Conservation (phyloP, 2,888 invertebrate species). For the Andrena minutula region DNA sequence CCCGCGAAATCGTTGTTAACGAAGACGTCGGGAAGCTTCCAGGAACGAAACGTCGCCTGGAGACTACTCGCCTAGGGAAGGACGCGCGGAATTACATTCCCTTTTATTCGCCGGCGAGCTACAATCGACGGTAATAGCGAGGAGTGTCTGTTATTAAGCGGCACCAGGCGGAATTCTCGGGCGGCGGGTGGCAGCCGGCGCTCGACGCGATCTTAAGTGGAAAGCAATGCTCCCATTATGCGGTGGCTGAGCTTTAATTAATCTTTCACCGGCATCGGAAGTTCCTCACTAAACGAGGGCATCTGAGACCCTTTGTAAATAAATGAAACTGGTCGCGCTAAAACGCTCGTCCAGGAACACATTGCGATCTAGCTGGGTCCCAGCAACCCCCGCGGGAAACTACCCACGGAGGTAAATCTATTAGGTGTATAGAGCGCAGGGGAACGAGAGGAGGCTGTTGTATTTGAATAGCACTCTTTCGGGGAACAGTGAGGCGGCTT, state of each 20-base stretch:
- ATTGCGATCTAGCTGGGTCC: background rate
- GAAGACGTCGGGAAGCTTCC: constrained; percentile 51
- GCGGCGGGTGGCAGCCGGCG: constrained; percentile 26
- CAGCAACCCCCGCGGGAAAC: constrained; percentile 21
- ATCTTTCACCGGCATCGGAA: constrained; percentile 68
- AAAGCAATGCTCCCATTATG: constrained; percentile 73
- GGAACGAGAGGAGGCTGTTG: background rate
- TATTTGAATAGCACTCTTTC: background rate
- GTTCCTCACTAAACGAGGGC: constrained; percentile 54
- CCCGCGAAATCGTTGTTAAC: constrained; percentile 62
- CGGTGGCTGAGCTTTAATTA: constrained; percentile 71
- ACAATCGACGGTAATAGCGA: constrained; percentile 47
- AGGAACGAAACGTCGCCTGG: constrained; percentile 25
- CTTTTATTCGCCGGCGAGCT: constrained; percentile 40
- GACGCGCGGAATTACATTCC: constrained; percentile 43
- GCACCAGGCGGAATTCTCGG: constrained; percentile 55
- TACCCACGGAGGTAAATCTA: constrained; percentile 37
- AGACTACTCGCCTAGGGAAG: background rate
- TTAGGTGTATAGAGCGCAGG: constrained; percentile 21
- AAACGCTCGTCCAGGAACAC: constrained; percentile 18
- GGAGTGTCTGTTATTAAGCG: constrained; percentile 62
- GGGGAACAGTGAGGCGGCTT: background rate
- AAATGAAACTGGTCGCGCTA: constrained; percentile 52
- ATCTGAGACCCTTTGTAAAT: constrained; percentile 56
- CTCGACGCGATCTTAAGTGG: constrained; percentile 68